Percentiles rank a stretch among this genome's conserved stretches.
Evolutionary conservation across 2,113 vertebrate species (phyloP).

Genomic region (Loxodonta africana): DNA sequence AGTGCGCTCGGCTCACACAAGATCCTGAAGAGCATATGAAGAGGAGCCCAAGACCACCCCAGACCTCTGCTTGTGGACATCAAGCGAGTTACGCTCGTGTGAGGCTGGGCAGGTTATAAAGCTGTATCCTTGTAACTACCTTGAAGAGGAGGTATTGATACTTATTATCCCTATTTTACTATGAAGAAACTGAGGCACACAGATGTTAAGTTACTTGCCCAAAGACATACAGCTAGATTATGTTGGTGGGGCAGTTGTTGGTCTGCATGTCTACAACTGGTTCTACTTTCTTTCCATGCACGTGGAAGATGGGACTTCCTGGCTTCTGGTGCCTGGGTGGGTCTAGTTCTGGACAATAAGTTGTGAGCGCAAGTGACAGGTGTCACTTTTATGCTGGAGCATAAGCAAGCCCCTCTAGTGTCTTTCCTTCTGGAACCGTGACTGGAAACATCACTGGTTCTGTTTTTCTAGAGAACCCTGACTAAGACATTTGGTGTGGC

Average conservation of each 20-base stretch:
- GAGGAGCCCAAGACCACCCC: not conserved
- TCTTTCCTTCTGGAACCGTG: not conserved
- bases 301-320: not conserved
- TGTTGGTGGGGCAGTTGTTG: too few relatives aligned
- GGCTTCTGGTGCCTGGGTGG: not conserved
- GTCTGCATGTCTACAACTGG: not conserved
- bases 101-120: not conserved
- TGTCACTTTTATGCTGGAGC: not conserved
- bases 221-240: not conserved
- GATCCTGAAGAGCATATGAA: not conserved
- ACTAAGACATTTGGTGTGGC: not conserved
- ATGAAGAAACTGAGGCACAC: not conserved
- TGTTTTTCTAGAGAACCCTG: not conserved
- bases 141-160: not conserved
- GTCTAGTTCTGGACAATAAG: not conserved
- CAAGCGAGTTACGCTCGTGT: not conserved
- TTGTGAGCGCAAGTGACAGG: constrained; percentile 5
- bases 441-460: not conserved
- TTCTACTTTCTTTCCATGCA: not conserved
- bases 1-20: not conserved
- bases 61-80: fast-evolving
- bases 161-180: not conserved
- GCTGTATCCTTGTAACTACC: not conserved
- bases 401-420: not conserved
- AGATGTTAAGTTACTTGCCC: not conserved